Evolutionary conservation across 2,888 invertebrate genomes (phyloP), one percentile per base, ranked within the genome.

Genomic region (Caenorhabditis imperialis): DNA sequence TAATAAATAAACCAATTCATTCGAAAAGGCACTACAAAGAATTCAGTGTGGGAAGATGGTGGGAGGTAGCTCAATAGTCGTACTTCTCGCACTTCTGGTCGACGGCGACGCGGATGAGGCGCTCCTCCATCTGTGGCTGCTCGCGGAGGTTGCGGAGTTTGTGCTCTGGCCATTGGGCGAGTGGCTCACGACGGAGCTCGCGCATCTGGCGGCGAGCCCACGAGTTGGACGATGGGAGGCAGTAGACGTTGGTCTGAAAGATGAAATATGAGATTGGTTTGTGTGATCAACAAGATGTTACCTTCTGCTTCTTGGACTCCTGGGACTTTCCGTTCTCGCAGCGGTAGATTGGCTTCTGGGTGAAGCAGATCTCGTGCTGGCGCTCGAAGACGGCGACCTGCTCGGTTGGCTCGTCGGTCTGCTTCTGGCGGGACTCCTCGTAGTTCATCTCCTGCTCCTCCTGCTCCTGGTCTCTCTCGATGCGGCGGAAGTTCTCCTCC

Each of bases 321-420:
- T 47, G 57, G 16, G 48, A 51, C 40, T 69, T 51, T 57, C 60
- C 42, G 55, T 60, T 40, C 42, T 58, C 77, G 75, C 86, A 86
- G 23, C 67, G 70, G 42, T 75, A 72, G 22, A 84, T 73, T 67
- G 84, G 77, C 61, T 79, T 51, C 23, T 65, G 45, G 42, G 86
- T 84, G 81, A 86, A 85, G 81, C 86, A 86, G 47, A 85, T 69
- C 58, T 78, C 62, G 75, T 82, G 67, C 42, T 75, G 63, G 51
- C 76, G 65, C 75, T 86, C 86, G 42, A 84, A 30, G 22, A 82
- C 78, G 23, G 74, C 55, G 63, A 83, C 81, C 63, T 69, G 71
- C 71, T 75, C 48, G 27, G 75, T 48, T 53, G 84, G 82, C 55
- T 81, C 74, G 25, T 77, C 54, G 33, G 70, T 35, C 40, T 71